Conservation (phyloP, 2,888 invertebrate species). For the Cinara cedri region DNA sequence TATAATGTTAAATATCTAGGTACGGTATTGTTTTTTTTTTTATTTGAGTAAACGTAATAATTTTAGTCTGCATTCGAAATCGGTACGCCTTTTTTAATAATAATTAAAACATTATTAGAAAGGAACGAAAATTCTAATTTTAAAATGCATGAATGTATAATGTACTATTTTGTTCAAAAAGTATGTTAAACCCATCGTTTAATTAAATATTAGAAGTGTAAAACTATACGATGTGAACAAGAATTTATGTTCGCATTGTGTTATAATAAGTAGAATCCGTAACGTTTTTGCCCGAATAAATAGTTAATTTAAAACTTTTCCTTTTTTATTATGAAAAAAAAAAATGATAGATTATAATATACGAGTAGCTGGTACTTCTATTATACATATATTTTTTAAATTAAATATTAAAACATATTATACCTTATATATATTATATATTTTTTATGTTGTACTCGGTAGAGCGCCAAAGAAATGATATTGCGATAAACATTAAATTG, state of each 20-base stretch:
- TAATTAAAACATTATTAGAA: slow-evolving; percentile 1
- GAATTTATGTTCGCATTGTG: neutral
- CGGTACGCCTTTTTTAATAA: neutral
- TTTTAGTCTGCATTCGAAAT: neutral
- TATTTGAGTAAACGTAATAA: neutral
- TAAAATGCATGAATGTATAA: neutral
- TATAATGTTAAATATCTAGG: no score
- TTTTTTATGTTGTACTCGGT: no score
- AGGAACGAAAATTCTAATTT: neutral
- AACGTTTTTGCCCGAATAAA: no score
- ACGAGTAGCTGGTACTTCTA: no score
- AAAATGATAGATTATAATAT: no score
- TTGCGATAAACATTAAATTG: no score
- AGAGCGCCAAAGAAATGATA: no score
- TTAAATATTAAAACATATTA: no score
- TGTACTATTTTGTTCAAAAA: neutral
- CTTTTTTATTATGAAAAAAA: no score
- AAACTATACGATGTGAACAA: neutral
- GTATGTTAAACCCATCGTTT: neutral
- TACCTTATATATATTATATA: no score
- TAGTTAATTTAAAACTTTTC: no score
- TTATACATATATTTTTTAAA: no score
- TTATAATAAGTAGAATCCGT: neutral
- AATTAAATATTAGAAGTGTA: neutral
- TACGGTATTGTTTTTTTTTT: neutral